Base-by-base conservation (phyloP, 2,113 vertebrate species). In the Elachura formosa region DNA sequence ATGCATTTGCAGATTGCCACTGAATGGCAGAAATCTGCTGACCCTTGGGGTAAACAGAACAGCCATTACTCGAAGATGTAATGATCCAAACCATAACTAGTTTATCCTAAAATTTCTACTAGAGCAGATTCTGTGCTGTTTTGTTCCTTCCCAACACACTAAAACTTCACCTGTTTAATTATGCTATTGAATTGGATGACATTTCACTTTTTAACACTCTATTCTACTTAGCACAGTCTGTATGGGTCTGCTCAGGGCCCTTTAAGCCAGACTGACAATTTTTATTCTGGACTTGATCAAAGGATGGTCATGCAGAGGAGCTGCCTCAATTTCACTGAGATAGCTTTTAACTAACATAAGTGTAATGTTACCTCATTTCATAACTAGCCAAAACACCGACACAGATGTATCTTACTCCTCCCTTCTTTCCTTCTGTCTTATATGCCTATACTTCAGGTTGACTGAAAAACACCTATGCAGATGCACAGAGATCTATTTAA, bases 91-190 rank as follows among this genome's bases (percentile, higher is more conserved):
- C 63, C 40, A 41, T 76, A 91, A 89, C 87, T 62, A 43, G 58
- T 77, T 89, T 93, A 85, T 89, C 91, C 34, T 17, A 48, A 9
- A 40, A 87, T 73, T 93, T 89, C 33, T 76, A 61, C 74, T 78
- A 72, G 10, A 72, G 45, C 49, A 87, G 58, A 62, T 16, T 87
- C 56, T 72, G 48, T 52, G 51, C n/a, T 45, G 68, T 82, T 89
- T 82, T 4, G 3, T 48, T 91, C 49, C 33, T 91, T 85, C 58
- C 79, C 46, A 55, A 69, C 33, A 68, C 80, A 91, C 14, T 94
- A 87, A 83, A 95, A 89, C 43, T 83, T 46, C 74, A 95, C 87
- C 84, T 92, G 49, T 83, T 95, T 95, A 93, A 94, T 91, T 87
- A 73, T 63, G 33, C 49, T 87, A 56, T 79, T 76, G 62, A 87